phyloP scores from a whole-genome alignment of 2,113 vertebrate genomes.

The Indicator indicator region DNA sequence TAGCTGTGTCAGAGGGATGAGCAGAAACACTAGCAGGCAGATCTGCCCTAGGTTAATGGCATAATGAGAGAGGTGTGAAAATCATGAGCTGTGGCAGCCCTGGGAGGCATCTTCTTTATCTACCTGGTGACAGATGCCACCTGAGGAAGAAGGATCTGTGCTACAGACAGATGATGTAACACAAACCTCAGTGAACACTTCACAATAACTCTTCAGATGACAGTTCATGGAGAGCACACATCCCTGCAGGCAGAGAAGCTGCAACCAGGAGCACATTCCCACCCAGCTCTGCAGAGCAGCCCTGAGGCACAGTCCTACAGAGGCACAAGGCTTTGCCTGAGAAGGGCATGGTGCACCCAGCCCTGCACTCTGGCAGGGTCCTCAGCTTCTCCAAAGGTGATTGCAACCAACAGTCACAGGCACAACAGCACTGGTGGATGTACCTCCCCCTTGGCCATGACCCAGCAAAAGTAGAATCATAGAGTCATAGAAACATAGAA shows the following conservation, averaged over 20 bases:
- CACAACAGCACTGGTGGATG: background rate
- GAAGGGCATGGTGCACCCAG: background rate
- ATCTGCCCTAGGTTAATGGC: constrained; percentile 2
- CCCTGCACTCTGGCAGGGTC: background rate
- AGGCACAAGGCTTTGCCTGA: background rate
- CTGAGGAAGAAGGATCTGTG: background rate
- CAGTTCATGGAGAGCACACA: background rate
- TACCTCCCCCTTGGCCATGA: background rate
- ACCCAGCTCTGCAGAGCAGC: background rate
- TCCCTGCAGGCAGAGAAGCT: constrained; percentile 13
- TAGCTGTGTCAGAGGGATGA: constrained; percentile 35
- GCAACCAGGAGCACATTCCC: background rate
- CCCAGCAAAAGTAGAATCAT: background rate
- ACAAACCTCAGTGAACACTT: background rate
- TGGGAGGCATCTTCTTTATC: constrained; percentile 24
- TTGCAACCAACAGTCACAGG: background rate
- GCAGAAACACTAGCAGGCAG: background rate
- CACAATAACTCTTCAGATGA: background rate
- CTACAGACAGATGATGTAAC: background rate
- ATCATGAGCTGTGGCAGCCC: background rate
- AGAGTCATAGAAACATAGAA: too few species aligned
- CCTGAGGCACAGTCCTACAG: background rate
- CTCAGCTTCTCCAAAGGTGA: background rate
- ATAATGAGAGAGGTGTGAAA: constrained; percentile 44
- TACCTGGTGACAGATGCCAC: constrained; percentile 30